Evolutionary conservation across 2,888 invertebrate genomes (phyloP), one percentile per base, ranked within the genome.

Genomic region (Xylophagus ater): DNA sequence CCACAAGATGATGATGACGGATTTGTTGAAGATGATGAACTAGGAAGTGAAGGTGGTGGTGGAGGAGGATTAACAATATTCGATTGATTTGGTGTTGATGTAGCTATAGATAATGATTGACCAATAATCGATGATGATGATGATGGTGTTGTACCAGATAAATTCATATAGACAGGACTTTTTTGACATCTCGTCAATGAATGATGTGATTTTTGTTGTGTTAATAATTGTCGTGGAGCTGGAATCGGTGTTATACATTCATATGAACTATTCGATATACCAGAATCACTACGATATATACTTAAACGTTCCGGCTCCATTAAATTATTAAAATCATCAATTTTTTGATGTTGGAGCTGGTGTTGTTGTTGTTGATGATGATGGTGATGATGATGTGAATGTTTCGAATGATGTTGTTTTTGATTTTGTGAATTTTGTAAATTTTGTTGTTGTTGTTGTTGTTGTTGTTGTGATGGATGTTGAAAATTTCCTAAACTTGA

Each of bases 211-310:
- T 17, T 38, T 35, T 37, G 41, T 15, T 37, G 42, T 15, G 20
- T 19, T 18, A 19, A 34, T 15, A 34, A 41, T 44, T 46, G 45
- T 50, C 76, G 64, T 0, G 76, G 77, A 1, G 76, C 75, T 15
- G 76, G 76, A 33, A 73, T 59, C 10, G 70, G 70, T 35, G 57
- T 59, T 32, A 72, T 71, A 46, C 68, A 68, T 45, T 73, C 72
- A 34, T 71, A 58, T 18, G 73, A 72, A 43, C 62, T 65, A 12
- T 66, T 70, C 20, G 64, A 65, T 28, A 65, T 65, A 25, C 64
- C 64, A 28, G 64, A 65, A 48, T 65, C 64, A 45, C 64, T 65
- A 45, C 64, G 58, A 49, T 65, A 62, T 29, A 65, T 64, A 47
- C 60, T 63, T 4, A 60, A 47, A 4, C 62, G 58, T 44, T 64